Evolutionary conservation across 2,797 vertebrate genomes (phyloP).

Genomic region (Sebastes goodei): DNA sequence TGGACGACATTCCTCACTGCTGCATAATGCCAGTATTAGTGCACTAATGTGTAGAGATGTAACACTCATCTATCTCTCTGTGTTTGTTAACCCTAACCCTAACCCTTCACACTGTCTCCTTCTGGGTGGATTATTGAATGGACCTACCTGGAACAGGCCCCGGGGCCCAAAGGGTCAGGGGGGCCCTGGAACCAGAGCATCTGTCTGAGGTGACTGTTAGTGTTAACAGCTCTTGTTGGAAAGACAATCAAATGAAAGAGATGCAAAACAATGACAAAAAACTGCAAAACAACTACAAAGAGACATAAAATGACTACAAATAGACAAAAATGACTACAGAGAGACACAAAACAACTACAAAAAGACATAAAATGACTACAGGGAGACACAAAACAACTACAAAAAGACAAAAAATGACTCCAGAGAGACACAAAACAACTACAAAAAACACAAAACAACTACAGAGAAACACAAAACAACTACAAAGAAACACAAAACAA

Average conservation of each 20-base stretch:
- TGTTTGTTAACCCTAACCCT: too few species aligned
- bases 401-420: not conserved
- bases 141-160: not conserved
- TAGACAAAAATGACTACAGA: not conserved
- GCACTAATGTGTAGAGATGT: not conserved
- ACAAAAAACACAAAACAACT: rapidly evolving
- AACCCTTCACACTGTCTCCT: not conserved
- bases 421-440: not conserved
- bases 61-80: not conserved
- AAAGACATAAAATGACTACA: too few species aligned
- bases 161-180: not conserved
- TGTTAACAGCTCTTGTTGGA: not conserved
- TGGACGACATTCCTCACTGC: conserved; percentile 19
- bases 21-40: not conserved
- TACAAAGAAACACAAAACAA: not conserved
- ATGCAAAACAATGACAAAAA: not conserved
- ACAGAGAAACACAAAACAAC: rapidly evolving
- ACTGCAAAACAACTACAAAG: not conserved
- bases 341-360: not conserved
- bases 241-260: not conserved
- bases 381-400: not conserved
- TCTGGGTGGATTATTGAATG: not conserved
- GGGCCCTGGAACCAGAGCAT: not conserved
- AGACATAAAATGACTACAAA: too few species aligned
- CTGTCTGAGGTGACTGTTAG: not conserved